phyloP scores from a whole-genome alignment of 2,888 invertebrate genomes.

The Vesta saturnalis region DNA sequence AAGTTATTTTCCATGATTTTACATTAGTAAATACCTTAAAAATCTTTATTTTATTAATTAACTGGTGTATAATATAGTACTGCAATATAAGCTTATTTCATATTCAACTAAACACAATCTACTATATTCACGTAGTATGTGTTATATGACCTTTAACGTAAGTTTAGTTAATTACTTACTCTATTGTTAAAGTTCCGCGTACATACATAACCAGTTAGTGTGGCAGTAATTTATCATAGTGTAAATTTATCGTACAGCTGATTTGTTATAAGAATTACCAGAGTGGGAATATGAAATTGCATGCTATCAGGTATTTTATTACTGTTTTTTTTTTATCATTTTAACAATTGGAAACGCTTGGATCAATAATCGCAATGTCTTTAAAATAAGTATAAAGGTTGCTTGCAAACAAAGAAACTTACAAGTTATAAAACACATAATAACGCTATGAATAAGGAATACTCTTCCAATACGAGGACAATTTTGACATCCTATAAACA shows the following conservation, averaged over 20 bases:
- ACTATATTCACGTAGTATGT: background rate
- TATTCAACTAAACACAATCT: background rate
- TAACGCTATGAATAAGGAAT: too few relatives aligned
- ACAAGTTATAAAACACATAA: too few relatives aligned
- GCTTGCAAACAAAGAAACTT: too few relatives aligned
- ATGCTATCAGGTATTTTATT: too few relatives aligned
- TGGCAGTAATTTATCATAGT: background rate
- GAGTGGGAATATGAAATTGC: background rate
- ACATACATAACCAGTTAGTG: constrained; percentile 4
- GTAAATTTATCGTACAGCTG: background rate
- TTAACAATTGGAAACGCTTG: too few relatives aligned
- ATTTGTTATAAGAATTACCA: background rate
- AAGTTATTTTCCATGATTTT: background rate
- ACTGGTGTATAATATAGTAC: too few relatives aligned
- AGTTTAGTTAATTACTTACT: constrained; percentile 6
- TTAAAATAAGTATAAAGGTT: too few relatives aligned
- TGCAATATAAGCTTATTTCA: background rate
- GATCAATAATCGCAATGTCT: too few relatives aligned
- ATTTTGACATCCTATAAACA: too few relatives aligned
- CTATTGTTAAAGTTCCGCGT: background rate
- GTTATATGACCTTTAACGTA: background rate
- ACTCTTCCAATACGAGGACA: too few relatives aligned
- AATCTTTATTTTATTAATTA: background rate
- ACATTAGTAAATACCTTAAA: too few relatives aligned
- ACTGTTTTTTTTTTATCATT: too few relatives aligned